Percentiles rank a stretch among this genome's conserved stretches.
These are phyloP conservation scores for Synergus umbraculus DNA, from an alignment of 2,888 invertebrate species.

Conservation along the genomic window DNA sequence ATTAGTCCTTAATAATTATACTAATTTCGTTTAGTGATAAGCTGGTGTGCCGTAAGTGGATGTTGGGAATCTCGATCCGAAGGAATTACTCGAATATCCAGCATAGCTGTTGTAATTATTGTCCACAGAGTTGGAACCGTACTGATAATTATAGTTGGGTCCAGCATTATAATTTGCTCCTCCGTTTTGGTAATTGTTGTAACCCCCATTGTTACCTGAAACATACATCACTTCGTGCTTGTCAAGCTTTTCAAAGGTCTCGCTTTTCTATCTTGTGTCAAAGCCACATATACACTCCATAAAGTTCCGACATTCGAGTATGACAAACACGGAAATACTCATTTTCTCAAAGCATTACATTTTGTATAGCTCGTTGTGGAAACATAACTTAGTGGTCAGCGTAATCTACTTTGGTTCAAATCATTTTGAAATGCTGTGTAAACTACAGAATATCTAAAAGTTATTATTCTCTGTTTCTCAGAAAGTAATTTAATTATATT, in stretches of 20 bases:
- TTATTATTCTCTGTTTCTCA: too few species aligned
- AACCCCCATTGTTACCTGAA: slow-evolving; percentile 67
- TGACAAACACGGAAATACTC: slow-evolving; percentile 32
- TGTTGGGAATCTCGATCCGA: slow-evolving; percentile 62
- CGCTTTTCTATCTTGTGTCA: slow-evolving; percentile 33
- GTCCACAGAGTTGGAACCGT: slow-evolving; percentile 67
- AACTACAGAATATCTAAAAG: too few species aligned
- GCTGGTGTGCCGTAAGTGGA: slow-evolving; percentile 71
- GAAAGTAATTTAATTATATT: too few species aligned
- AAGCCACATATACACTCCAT: slow-evolving; percentile 33
- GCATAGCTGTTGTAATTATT: slow-evolving; percentile 63
- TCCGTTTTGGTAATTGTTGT: slow-evolving; percentile 64
- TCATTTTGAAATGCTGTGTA: too few species aligned
- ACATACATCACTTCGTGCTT: slow-evolving; percentile 39
- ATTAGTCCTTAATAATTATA: slow-evolving; percentile 39
- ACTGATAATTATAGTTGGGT: slow-evolving; percentile 66
- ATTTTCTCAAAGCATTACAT: slow-evolving; percentile 29
- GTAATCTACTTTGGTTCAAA: slow-evolving; percentile 5
- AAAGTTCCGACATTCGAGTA: slow-evolving; percentile 20
- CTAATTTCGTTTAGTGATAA: slow-evolving; percentile 52
- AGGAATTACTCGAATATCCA: slow-evolving; percentile 62
- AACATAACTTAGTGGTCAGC: background rate
- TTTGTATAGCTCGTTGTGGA: background rate
- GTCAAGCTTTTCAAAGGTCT: slow-evolving; percentile 36
- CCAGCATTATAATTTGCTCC: slow-evolving; percentile 60